Evolutionary conservation across 2,888 invertebrate species (phyloP).

Genomic region (Clistopyga incitator): DNA sequence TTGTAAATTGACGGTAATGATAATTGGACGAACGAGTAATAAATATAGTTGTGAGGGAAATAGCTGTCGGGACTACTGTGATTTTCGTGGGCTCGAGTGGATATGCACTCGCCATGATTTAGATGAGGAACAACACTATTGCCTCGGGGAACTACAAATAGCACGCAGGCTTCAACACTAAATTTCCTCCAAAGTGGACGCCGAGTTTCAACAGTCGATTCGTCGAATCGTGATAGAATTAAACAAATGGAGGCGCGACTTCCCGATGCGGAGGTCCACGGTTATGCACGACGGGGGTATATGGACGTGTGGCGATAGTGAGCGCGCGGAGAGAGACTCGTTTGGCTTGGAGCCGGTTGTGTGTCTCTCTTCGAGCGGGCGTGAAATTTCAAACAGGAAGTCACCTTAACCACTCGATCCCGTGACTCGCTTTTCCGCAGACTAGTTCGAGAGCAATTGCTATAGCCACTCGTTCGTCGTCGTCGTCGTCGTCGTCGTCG

Average conservation of each 20-base stretch:
- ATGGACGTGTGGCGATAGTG: too few species aligned
- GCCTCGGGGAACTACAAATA: neutral
- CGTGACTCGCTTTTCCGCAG: constrained; percentile 57
- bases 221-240: constrained; percentile 40
- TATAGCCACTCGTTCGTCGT: constrained; percentile 34
- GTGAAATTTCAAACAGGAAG: constrained; percentile 73
- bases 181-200: constrained; percentile 23
- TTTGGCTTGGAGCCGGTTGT: constrained; percentile 65
- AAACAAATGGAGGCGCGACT: constrained; percentile 33
- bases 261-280: neutral
- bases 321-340: constrained; percentile 47
- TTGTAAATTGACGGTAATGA: too few species aligned
- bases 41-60: too few species aligned
- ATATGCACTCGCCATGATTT: neutral
- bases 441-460: constrained; percentile 66
- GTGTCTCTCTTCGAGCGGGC: constrained; percentile 67
- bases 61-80: too few species aligned
- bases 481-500: constrained; percentile 33
- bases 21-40: too few species aligned
- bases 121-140: neutral
- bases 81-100: neutral
- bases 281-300: constrained; percentile 1
- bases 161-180: neutral
- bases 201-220: constrained; percentile 21
- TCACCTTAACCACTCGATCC: constrained; percentile 67